Base-by-base conservation (phyloP, 2,888 invertebrate genomes). In the Himalopsyche tibetana region DNA sequence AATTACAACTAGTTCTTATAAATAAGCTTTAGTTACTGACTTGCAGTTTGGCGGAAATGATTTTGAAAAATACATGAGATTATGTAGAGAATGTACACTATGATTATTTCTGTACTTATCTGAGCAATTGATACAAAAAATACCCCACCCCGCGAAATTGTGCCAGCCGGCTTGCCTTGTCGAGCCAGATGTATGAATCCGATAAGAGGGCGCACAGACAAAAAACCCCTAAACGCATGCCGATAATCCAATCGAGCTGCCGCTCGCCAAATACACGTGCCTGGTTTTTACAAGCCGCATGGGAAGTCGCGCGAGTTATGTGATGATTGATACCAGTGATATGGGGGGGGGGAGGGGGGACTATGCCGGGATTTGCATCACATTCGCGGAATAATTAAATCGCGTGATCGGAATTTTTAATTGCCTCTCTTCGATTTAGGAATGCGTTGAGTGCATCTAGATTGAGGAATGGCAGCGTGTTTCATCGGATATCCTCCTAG, bases 401-500 rank as follows among this genome's bases (percentile, higher is more conserved):
- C 74, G 74, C 28, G 74, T 11, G 74, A 36, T 74, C 38, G 74
- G 74, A 74, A 74, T 74, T 74, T 51, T 74, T 38, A 74, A 74
- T 51, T 74, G 19, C 74, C 36, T 12, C 38, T 74, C 36, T 4
- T 28, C 36, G 74, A 74, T 74, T 36, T 74, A 36, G 74, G 74
- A 74, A 74, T 74, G 74, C 12, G 28, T 74, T 15, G 51, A 15
- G 15, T 51, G 51, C 28, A 74, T 74, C 69, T 69, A 28, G 74
- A 36, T 36, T 74, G 5, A 12, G 12, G 69, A 74, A 74, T 15
- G 5, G 15, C 5, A 15, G 12, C 51, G 51, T 15, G 51, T 74
- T 74, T 74, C 38, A 74, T 36, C 38, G 74, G 74, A 74, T 38
- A 38, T 74, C 74, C 15, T 74, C 36, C 36, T 74, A 51, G 51